Conservation (phyloP, 2,888 invertebrate genomes). For the Cloeon dipterum region DNA sequence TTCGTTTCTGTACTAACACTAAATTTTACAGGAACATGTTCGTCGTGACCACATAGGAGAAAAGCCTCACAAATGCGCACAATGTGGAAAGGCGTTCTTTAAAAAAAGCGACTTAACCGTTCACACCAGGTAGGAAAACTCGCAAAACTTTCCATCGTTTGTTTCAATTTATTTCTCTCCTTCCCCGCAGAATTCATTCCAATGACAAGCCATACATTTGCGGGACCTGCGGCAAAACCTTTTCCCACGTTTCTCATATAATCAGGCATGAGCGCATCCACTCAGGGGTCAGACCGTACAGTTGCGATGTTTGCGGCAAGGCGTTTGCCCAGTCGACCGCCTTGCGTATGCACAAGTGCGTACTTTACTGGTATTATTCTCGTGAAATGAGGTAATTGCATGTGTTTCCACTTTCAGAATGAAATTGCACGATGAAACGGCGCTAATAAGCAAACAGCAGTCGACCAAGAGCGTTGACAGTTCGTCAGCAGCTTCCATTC, state of each 20-base stretch:
- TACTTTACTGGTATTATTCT: not conserved
- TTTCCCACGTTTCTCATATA: constrained; percentile 18
- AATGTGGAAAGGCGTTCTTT: constrained; percentile 18
- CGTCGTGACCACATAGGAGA: constrained; percentile 18
- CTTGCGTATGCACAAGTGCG: constrained; percentile 11
- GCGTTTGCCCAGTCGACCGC: constrained; percentile 14
- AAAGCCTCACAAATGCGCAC: constrained; percentile 15
- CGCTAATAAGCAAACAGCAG: no score
- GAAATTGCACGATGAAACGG: no score
- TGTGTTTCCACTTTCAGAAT: no score
- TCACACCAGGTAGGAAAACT: constrained; percentile 11
- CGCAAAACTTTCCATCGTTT: not conserved
- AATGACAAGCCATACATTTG: constrained; percentile 18
- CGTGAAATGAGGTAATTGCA: no score
- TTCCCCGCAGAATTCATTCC: constrained; percentile 14
- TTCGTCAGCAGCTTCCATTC: no score
- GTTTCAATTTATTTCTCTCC: not conserved
- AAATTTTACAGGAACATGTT: constrained; percentile 16
- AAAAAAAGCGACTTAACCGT: constrained; percentile 19
- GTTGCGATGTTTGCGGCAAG: constrained; percentile 14
- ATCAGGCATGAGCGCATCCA: constrained; percentile 19
- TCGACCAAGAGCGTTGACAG: no score
- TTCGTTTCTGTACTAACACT: no score
- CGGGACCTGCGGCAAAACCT: constrained; percentile 16
- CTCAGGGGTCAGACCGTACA: constrained; percentile 12